Conservation (phyloP, 1,140 invertebrate species). For the Grapholita molesta region DNA sequence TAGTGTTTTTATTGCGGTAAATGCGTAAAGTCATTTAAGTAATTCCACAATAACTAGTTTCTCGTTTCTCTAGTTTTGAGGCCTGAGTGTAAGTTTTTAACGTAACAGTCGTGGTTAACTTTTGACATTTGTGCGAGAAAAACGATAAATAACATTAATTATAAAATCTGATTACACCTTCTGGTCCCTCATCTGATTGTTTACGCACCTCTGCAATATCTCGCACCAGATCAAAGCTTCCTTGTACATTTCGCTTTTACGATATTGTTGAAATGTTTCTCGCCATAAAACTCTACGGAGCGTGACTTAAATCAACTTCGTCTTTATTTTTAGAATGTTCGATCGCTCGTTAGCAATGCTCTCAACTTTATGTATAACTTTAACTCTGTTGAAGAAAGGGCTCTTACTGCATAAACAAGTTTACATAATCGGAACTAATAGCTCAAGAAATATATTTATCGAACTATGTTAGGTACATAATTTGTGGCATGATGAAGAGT, state of each 20-base stretch:
- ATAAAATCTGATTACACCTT: not conserved
- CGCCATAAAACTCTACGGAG: constrained; percentile 44
- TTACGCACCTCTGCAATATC: constrained; percentile 32
- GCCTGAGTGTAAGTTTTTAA: too few relatives aligned
- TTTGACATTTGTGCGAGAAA: too few relatives aligned
- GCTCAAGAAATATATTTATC: too few relatives aligned
- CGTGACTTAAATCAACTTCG: constrained; percentile 13
- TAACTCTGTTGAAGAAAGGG: not conserved
- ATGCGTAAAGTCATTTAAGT: too few relatives aligned
- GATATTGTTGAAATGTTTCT: constrained; percentile 53
- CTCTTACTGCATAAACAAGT: not conserved
- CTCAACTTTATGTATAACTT: not conserved
- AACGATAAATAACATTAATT: not conserved
- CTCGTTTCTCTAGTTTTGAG: too few relatives aligned
- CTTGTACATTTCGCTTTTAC: constrained; percentile 42
- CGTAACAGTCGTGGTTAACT: too few relatives aligned
- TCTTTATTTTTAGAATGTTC: constrained; percentile 46
- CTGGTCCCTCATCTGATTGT: constrained; percentile 29
- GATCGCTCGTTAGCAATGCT: constrained; percentile 18
- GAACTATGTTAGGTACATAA: too few relatives aligned
- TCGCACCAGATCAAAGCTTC: constrained; percentile 60
- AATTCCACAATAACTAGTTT: too few relatives aligned
- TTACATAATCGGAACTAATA: too few relatives aligned
- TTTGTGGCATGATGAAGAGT: too few relatives aligned
- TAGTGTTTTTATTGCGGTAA: too few relatives aligned